Percentiles rank a stretch among this genome's conserved stretches.
Conservation (phyloP, 2,888 invertebrate genomes). For the Campaea margaritaria region DNA sequence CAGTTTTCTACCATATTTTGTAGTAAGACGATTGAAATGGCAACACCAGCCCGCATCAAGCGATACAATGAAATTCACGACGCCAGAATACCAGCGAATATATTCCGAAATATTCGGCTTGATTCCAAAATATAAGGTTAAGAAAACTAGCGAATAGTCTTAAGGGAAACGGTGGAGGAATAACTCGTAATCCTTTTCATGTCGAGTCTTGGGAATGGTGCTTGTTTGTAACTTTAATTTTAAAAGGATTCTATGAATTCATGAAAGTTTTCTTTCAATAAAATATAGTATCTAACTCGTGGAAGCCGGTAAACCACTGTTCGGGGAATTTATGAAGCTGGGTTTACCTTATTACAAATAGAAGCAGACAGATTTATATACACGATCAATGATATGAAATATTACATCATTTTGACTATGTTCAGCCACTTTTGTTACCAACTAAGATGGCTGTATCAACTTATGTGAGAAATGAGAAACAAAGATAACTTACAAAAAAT, state of each 20-base stretch:
- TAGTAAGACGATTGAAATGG: slow-evolving; percentile 13
- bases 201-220: slow-evolving; percentile 17
- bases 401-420: too few species aligned
- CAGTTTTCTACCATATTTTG: not conserved
- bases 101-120: slow-evolving; percentile 47
- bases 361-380: too few species aligned
- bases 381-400: too few species aligned
- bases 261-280: not conserved
- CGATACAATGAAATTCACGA: slow-evolving; percentile 55
- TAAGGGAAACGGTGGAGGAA: slow-evolving; percentile 30
- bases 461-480: too few species aligned
- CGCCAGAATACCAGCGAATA: slow-evolving; percentile 43
- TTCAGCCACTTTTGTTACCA: too few species aligned
- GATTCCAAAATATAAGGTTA: slow-evolving; percentile 42
- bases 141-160: slow-evolving; percentile 36
- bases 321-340: too few species aligned
- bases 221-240: slow-evolving; percentile 3
- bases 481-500: too few species aligned
- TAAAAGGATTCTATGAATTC: slow-evolving; percentile 1
- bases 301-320: too few species aligned
- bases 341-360: too few species aligned
- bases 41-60: slow-evolving; percentile 47
- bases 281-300: too few species aligned
- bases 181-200: slow-evolving; percentile 32
- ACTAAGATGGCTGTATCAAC: too few species aligned